Percentiles rank a stretch among this genome's conserved stretches.
phyloP scores from a whole-genome alignment of 2,888 invertebrate species.

The Hyles lineata region DNA sequence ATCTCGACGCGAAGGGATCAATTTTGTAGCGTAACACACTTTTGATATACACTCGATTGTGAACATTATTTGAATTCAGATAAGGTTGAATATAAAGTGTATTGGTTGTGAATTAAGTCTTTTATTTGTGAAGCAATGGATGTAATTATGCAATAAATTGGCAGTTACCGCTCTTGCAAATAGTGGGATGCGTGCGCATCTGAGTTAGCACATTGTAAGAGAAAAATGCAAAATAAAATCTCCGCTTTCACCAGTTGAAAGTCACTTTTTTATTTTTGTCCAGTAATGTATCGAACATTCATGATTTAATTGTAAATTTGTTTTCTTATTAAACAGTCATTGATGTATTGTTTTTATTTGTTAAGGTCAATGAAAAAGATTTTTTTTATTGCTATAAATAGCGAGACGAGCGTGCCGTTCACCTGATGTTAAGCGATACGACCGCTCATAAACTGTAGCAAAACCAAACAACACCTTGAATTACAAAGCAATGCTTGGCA shows the following conservation, averaged over 20 bases:
- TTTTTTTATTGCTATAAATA: too few relatives aligned
- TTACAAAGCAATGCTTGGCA: too few relatives aligned
- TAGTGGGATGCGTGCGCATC: constrained; percentile 2
- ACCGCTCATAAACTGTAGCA: too few relatives aligned
- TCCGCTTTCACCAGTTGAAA: background rate
- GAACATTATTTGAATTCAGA: background rate
- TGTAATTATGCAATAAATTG: constrained; percentile 31
- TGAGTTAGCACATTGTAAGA: constrained; percentile 9
- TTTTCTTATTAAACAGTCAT: too few relatives aligned
- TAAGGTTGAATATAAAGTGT: background rate
- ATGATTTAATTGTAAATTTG: too few relatives aligned
- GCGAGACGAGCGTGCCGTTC: too few relatives aligned
- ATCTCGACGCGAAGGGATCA: background rate
- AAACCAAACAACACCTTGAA: too few relatives aligned
- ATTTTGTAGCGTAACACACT: constrained; percentile 9
- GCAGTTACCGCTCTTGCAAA: constrained; percentile 24
- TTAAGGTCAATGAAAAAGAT: too few relatives aligned
- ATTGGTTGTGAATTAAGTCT: background rate
- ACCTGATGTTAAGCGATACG: too few relatives aligned
- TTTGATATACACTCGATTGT: background rate
- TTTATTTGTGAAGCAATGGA: background rate
- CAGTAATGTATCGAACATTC: background rate
- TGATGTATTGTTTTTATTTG: too few relatives aligned
- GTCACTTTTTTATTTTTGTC: background rate
- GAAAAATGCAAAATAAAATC: background rate